Conservation (phyloP, 2,888 invertebrate genomes). For the Physocephala rufipes region DNA sequence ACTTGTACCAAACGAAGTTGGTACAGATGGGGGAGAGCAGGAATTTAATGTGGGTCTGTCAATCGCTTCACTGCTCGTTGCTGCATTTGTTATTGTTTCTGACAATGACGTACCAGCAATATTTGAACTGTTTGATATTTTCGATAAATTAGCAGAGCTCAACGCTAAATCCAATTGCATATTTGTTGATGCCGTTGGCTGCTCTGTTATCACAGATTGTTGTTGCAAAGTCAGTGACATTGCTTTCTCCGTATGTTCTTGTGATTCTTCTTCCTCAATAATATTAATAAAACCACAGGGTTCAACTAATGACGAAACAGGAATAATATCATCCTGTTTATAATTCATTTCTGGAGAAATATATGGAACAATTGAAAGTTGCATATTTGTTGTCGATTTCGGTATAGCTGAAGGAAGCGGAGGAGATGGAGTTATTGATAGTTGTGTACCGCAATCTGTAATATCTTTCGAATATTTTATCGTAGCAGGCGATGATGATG, state of each 20-base stretch:
- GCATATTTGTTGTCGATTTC: conserved; percentile 39
- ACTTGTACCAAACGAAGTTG: conserved; percentile 48
- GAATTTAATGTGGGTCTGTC: conserved; percentile 36
- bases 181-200: conserved; percentile 62
- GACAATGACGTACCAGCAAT: conserved; percentile 41
- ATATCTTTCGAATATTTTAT: conserved; percentile 39
- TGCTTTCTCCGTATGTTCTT: conserved; percentile 31
- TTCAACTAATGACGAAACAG: conserved; percentile 54
- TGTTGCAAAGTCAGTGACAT: conserved; percentile 49
- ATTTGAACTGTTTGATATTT: conserved; percentile 33
- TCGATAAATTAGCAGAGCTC: conserved; percentile 56
- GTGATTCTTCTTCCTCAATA: conserved; percentile 62
- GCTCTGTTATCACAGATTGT: conserved; percentile 65
- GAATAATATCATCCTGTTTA: conserved; percentile 61
- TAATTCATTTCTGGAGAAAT: conserved; percentile 48
- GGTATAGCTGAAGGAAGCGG: conserved; percentile 35
- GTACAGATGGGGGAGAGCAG: conserved; percentile 47
- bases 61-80: conserved; percentile 33
- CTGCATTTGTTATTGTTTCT: conserved; percentile 27
- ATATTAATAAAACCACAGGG: conserved; percentile 61
- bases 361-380: conserved; percentile 22
- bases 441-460: conserved; percentile 38
- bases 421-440: conserved; percentile 33
- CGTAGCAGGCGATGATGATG: conserved; percentile 13
- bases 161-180: conserved; percentile 58